Evolutionary conservation across 2,888 invertebrate genomes (phyloP).

Genomic region (Epicampocera succincta): DNA sequence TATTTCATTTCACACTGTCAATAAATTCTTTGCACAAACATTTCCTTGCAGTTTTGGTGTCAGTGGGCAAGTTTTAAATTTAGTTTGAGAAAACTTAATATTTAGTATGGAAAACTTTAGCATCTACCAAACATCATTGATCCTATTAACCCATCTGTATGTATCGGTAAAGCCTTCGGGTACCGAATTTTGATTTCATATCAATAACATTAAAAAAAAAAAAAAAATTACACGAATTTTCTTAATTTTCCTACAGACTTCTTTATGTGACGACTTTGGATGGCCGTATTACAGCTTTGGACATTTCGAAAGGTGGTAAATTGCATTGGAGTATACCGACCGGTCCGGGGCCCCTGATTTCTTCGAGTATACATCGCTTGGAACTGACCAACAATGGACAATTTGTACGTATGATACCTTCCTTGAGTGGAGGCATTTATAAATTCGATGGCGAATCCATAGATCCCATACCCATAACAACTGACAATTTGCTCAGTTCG

Average conservation of each 20-base stretch:
- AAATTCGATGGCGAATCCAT: constrained; percentile 94
- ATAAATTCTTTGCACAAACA: too few relatives aligned
- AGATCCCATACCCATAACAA: constrained; percentile 92
- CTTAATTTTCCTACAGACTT: constrained; percentile 83
- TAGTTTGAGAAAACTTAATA: too few relatives aligned
- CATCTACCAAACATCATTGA: too few relatives aligned
- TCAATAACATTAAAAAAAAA: too few relatives aligned
- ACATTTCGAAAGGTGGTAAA: constrained; percentile 86
- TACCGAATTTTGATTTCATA: too few relatives aligned
- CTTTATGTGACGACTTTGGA: constrained; percentile 95
- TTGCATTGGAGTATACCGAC: constrained; percentile 91
- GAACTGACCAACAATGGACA: constrained; percentile 93
- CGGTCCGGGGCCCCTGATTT: constrained; percentile 88
- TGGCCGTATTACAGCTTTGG: constrained; percentile 92
- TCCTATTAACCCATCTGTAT: too few relatives aligned
- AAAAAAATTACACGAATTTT: too few relatives aligned
- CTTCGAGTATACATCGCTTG: constrained; percentile 93
- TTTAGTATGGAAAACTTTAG: too few relatives aligned
- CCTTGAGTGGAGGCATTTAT: constrained; percentile 94
- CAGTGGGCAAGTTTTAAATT: too few relatives aligned
- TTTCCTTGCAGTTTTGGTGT: too few relatives aligned
- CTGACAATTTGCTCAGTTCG: constrained; percentile 92
- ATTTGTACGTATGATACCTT: constrained; percentile 94
- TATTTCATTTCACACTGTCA: too few relatives aligned
- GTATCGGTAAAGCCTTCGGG: too few relatives aligned